phyloP scores from a whole-genome alignment of 2,113 vertebrate species.

The Girardinichthys multiradiatus region DNA sequence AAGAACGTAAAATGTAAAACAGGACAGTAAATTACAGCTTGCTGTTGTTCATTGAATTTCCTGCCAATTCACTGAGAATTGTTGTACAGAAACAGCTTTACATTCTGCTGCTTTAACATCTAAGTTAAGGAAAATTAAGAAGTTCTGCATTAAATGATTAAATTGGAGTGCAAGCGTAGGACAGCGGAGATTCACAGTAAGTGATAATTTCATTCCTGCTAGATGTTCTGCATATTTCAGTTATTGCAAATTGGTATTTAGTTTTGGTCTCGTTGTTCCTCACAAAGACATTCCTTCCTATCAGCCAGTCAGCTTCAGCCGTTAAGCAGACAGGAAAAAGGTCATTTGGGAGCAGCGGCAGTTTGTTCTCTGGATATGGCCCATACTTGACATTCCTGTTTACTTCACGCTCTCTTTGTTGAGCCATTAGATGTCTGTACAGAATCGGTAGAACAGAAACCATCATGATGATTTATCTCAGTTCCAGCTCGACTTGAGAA shows the following conservation, averaged over 20 bases:
- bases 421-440: conserved; percentile 5
- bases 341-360: background rate
- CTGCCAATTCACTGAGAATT: too few relatives aligned
- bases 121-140: too few relatives aligned
- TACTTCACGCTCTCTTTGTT: background rate
- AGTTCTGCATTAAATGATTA: too few relatives aligned
- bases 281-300: background rate
- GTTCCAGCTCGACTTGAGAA: background rate
- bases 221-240: background rate
- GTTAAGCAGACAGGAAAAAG: conserved; percentile 1
- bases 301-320: background rate
- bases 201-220: background rate
- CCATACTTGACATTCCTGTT: conserved; percentile 31
- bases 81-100: too few relatives aligned
- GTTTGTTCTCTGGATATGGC: background rate
- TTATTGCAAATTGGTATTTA: background rate
- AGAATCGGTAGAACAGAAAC: background rate
- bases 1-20: too few relatives aligned
- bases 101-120: too few relatives aligned
- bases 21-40: too few relatives aligned
- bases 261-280: background rate
- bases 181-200: too few relatives aligned
- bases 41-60: too few relatives aligned
- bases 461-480: conserved; percentile 4
- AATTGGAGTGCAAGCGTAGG: background rate